Evolutionary conservation across 2,888 invertebrate species (phyloP).

Genomic region (Leptopilina syphax): DNA sequence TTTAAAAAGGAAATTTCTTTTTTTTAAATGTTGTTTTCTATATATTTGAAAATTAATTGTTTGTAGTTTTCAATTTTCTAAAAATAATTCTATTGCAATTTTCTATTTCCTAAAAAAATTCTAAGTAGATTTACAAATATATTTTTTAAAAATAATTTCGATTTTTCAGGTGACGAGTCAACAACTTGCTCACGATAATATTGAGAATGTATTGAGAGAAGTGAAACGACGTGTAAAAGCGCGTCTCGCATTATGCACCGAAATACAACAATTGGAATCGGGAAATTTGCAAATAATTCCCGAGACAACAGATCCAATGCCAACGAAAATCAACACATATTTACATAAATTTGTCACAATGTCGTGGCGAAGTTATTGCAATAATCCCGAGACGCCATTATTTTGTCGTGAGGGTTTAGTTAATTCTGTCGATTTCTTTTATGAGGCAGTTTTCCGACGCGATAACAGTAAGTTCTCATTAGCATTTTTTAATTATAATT

Average conservation of each 20-base stretch:
- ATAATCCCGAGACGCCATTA: slow-evolving; percentile 57
- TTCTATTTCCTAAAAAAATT: too few species aligned
- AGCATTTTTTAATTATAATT: too few species aligned
- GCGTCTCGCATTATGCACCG: slow-evolving; percentile 86
- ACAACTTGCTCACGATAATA: slow-evolving; percentile 80
- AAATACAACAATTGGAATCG: slow-evolving; percentile 82
- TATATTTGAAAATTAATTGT: too few species aligned
- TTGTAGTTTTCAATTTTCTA: too few species aligned
- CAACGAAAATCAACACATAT: slow-evolving; percentile 83
- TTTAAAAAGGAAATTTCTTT: too few species aligned
- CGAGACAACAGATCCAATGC: slow-evolving; percentile 64
- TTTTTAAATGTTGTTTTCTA: too few species aligned
- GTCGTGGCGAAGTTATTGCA: slow-evolving; percentile 69
- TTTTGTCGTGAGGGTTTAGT: slow-evolving; percentile 79
- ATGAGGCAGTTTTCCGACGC: slow-evolving; percentile 87
- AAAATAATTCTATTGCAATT: too few species aligned
- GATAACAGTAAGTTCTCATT: slow-evolving; percentile 80
- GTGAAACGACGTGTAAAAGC: slow-evolving; percentile 86
- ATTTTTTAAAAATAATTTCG: not conserved
- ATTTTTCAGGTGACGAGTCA: slow-evolving; percentile 62
- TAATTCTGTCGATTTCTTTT: slow-evolving; percentile 83
- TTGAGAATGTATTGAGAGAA: slow-evolving; percentile 86
- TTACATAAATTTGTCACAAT: slow-evolving; percentile 69
- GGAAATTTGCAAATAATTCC: slow-evolving; percentile 77
- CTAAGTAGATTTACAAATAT: too few species aligned